Base-by-base conservation (phyloP, 2,888 invertebrate genomes). In the Ceratothoa steindachneri region DNA sequence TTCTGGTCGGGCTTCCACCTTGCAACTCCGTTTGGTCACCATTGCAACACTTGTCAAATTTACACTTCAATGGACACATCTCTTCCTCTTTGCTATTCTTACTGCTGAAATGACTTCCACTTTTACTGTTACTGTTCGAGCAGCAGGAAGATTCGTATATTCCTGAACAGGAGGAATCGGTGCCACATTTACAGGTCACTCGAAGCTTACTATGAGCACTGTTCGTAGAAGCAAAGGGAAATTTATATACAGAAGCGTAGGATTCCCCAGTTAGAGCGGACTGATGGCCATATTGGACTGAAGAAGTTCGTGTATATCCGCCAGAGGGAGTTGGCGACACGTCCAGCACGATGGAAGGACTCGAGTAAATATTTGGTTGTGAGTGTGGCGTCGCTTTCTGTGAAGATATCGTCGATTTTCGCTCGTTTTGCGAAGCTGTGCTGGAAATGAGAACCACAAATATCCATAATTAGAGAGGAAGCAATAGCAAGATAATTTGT, bases 221-320 rank as follows among this genome's bases (percentile, higher is more conserved):
- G 60, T 60, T 24, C 12, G 60, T 7, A 12, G 60, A 60, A n/a
- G n/a, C 22, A 24, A 60, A 60, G 24, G 60, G 60, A 60, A 60
- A 60, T 60, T 60, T 60, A 24, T 60, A 60, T 24, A 60, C 60
- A 60, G 60, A 60, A 64, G 76, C 73, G 67, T 76, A 76, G 52
- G 76, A 76, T 60, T 76, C 73, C 69, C 69, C 70, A 67, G 76
- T 76, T 27, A 76, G 41, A 51, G 76, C 72, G 67, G 76, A 73
- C 19, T n/a, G 60, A 15, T n/a, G 15, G 19, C n/a, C 19, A 51
- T 51, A 51, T n/a, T n/a, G n/a, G 19, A 19, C 19, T 51, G n/a
- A 15, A 22, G 24, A 22, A 22, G 60, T n/a, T n/a, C 24, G 12
- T 3, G 60, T 60, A 24, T 24, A 15, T 24, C 12, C 12, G 1